A percentile compares a stretch with the other conserved stretches of the same genome.
Evolutionary conservation across 2,888 invertebrate genomes (phyloP).

Genomic region (Drosophila tripunctata): DNA sequence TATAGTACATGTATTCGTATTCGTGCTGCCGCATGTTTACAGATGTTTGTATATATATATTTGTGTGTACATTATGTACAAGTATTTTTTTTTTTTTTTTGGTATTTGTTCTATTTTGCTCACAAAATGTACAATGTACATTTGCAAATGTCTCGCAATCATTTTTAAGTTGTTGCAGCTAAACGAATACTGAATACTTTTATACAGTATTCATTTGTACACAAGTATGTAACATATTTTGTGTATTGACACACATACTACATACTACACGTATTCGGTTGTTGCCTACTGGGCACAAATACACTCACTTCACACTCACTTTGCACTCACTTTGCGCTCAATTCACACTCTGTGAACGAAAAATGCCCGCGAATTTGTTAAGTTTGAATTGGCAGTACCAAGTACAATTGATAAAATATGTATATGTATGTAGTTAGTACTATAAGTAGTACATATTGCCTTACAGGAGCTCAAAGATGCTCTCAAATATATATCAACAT

Average conservation of each 20-base stretch:
- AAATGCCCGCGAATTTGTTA: no score
- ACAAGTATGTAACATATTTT: no score
- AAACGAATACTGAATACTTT: slow-evolving; percentile 33
- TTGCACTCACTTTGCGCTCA: no score
- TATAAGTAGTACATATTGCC: no score
- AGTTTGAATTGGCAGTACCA: no score
- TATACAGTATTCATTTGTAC: slow-evolving; percentile 23
- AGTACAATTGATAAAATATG: no score
- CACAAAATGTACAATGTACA: slow-evolving; percentile 43
- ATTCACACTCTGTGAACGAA: no score
- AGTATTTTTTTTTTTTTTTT: slow-evolving; percentile 4
- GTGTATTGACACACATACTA: slow-evolving; percentile 23
- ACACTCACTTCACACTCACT: slow-evolving; percentile 13
- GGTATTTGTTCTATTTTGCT: slow-evolving; percentile 30
- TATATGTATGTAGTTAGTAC: no score
- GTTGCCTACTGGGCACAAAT: slow-evolving; percentile 6
- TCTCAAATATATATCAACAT: no score
- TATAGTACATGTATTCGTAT: no score
- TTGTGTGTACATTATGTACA: slow-evolving; percentile 6
- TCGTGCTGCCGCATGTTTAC: slow-evolving; percentile 30
- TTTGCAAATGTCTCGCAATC: slow-evolving; percentile 48
- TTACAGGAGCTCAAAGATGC: no score
- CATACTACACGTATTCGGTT: neutral
- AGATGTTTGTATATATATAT: slow-evolving; percentile 1
- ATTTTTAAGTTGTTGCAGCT: slow-evolving; percentile 38